These are phyloP conservation scores for Polia nebulosa DNA, from an alignment of 2,888 invertebrate species.

Conservation along the genomic window DNA sequence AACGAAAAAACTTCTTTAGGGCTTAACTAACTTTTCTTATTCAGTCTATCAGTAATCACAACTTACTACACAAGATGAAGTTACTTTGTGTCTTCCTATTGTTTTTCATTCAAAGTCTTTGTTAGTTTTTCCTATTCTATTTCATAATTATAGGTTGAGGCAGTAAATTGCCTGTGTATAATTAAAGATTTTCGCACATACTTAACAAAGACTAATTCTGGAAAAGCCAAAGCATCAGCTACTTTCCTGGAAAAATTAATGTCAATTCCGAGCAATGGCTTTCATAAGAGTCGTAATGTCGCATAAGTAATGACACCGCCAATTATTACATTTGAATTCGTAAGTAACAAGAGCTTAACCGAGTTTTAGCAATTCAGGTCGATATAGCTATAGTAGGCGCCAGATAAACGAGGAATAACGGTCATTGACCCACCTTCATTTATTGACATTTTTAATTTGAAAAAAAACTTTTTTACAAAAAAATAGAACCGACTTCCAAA, in stretches of 20 bases:
- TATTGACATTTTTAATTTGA: too few relatives aligned
- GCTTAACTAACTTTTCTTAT: slow-evolving; percentile 10
- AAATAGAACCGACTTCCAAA: too few relatives aligned
- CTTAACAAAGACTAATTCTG: not conserved
- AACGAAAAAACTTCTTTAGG: slow-evolving; percentile 4
- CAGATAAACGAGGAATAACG: too few relatives aligned
- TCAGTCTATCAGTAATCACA: slow-evolving; percentile 9
- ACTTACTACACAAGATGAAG: not conserved
- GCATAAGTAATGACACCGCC: slow-evolving; percentile 19
- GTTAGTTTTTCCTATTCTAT: slow-evolving; percentile 2
- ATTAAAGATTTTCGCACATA: not conserved
- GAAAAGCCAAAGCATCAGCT: slow-evolving; percentile 6
- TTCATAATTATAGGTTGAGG: not conserved
- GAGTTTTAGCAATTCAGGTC: slow-evolving; percentile 1
- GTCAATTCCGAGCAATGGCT: slow-evolving; percentile 17
- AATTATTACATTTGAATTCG: slow-evolving; percentile 25
- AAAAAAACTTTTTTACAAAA: too few relatives aligned
- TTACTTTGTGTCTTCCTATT: not conserved
- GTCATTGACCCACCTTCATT: too few relatives aligned
- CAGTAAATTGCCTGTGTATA: too few relatives aligned
- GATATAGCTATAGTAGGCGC: too few relatives aligned
- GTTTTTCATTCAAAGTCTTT: not conserved
- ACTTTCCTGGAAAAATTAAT: slow-evolving; percentile 8
- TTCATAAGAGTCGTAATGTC: slow-evolving; percentile 12
- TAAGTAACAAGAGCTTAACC: slow-evolving; percentile 3